A percentile compares a stretch with the other conserved stretches of the same genome.
phyloP scores from a whole-genome alignment of 2,888 invertebrate species.

The Lasioglossum morio region DNA sequence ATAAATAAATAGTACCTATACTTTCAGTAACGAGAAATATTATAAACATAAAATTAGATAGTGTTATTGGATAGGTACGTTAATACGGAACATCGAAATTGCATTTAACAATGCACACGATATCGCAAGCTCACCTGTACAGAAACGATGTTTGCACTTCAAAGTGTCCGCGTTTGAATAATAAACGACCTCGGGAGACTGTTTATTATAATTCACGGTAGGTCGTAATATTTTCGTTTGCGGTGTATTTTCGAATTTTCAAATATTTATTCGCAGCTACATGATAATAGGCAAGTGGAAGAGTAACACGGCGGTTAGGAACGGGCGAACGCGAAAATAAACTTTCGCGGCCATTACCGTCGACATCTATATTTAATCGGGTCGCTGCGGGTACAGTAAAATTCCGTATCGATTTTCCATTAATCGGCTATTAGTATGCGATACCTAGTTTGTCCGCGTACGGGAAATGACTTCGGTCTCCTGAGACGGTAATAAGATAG shows the following conservation, averaged over 20 bases:
- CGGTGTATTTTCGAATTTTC: neutral
- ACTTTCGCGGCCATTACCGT: constrained; percentile 52
- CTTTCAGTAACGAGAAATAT: neutral
- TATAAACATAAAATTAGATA: neutral
- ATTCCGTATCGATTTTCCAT: constrained; percentile 67
- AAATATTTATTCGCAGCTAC: neutral
- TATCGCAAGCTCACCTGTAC: neutral
- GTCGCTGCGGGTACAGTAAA: constrained; percentile 62
- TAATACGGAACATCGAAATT: neutral
- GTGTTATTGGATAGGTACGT: neutral
- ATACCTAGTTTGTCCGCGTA: constrained; percentile 49
- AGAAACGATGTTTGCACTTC: neutral
- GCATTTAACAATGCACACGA: neutral
- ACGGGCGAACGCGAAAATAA: constrained; percentile 31
- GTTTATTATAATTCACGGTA: neutral
- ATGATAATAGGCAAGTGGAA: neutral
- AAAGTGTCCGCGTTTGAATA: neutral
- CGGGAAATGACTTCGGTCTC: constrained; percentile 41
- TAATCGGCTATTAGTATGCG: constrained; percentile 71
- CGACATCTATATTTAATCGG: constrained; percentile 53
- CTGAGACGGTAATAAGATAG: constrained; percentile 60
- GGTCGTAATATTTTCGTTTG: neutral
- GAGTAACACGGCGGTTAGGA: neutral
- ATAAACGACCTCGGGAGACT: neutral
- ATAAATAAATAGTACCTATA: neutral